Conservation (phyloP, 1,140 invertebrate species). For the Cardiocondyla obscurior region DNA sequence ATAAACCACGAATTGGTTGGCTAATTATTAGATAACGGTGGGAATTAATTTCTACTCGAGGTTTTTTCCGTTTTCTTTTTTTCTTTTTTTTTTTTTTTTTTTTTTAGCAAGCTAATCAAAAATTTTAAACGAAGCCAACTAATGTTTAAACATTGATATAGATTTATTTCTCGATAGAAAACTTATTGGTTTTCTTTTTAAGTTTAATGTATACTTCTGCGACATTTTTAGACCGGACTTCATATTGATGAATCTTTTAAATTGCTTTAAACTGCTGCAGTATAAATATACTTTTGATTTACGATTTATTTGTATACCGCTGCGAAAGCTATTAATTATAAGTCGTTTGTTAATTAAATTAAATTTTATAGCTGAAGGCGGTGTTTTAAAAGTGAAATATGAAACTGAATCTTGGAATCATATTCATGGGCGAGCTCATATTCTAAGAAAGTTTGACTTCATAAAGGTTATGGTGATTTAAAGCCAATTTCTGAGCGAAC, state of each 20-base stretch:
- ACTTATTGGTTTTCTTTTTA: neutral
- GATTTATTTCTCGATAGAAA: neutral
- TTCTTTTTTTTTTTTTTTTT: too few relatives aligned
- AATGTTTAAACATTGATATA: neutral
- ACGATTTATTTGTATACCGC: neutral
- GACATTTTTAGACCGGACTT: neutral
- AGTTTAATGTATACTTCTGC: neutral
- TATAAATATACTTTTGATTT: neutral
- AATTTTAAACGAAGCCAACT: neutral
- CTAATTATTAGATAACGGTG: too few relatives aligned
- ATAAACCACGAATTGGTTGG: too few relatives aligned
- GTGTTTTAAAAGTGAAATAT: neutral
- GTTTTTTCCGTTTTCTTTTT: too few relatives aligned
- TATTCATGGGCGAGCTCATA: conserved; percentile 18
- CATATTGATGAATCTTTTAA: neutral
- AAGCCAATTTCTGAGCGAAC: conserved; percentile 67
- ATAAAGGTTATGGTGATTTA: conserved; percentile 59
- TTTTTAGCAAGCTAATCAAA: neutral
- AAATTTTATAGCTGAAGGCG: neutral
- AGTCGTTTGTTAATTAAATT: neutral
- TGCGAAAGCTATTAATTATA: neutral
- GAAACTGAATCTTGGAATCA: neutral
- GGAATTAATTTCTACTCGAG: too few relatives aligned
- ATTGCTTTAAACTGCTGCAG: neutral
- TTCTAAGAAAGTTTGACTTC: conserved; percentile 34